Base-by-base conservation (phyloP, 2,113 vertebrate genomes). In the Ovis canadensis region DNA sequence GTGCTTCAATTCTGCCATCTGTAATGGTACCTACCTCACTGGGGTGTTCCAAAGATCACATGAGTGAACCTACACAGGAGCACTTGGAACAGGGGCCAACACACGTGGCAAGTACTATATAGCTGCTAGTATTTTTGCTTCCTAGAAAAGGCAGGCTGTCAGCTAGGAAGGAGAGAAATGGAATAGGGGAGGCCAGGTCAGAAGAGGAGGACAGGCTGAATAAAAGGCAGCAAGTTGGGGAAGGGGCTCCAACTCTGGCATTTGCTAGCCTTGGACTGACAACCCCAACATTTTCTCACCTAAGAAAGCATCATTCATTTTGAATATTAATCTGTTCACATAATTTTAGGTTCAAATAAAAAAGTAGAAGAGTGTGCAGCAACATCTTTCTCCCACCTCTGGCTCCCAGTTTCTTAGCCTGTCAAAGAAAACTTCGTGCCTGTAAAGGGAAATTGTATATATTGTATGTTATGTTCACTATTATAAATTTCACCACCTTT, bases 51-150 rank as follows among this genome's bases (percentile, higher is more conserved):
- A 54, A 60, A 88, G 80, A 54, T 59, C 31, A 29, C 4, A 1
- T 9, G 45, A 54, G 15, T 6, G 54, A 52, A 48, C 13, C 67
- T 17, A 81, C 29, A 1, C 5, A 2, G n/a, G 48, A 91, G 27
- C n/a, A 7, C 45, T 54, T 12, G 25, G 40, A 9, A 43, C 0
- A 9, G 29, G 43, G 25, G 36, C 43, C 45, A n/a, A 62, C 4
- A 10, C 11, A 27, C 1, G 1, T 13, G 50, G 36, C 0, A 7
- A 81, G 54, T 9, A 23, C 64, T 71, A 1, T 33, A 14, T 2
- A 81, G 40, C 45, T 7, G 12, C 19, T 6, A 11, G 31, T 55
- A 17, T 36, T 97, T 92, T 67, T 64, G 52, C 88, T 82, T 94
- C 57, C 84, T 91, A 54, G 67, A 52, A 92, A 62, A 92, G 52